phyloP scores from a whole-genome alignment of 1,140 invertebrate genomes.

The Drosophila parvula region DNA sequence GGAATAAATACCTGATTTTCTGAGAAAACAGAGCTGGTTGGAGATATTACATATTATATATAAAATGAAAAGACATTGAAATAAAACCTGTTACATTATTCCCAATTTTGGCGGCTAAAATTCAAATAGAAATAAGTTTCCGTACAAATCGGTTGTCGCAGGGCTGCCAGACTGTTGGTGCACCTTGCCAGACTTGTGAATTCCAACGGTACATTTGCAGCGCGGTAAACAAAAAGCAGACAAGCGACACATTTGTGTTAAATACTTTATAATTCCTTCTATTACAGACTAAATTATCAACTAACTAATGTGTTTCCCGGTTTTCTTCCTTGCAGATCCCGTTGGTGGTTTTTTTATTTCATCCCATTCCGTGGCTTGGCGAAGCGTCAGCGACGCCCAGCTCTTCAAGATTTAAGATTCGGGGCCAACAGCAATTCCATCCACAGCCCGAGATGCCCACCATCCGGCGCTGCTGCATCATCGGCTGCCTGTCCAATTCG shows the following conservation, averaged over 20 bases:
- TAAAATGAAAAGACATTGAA: no score
- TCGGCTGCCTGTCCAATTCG: slow-evolving; percentile 78
- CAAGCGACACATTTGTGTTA: not conserved
- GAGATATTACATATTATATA: slow-evolving; percentile 1
- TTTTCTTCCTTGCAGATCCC: slow-evolving; percentile 44
- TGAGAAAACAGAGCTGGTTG: slow-evolving; percentile 3
- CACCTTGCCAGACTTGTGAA: not conserved
- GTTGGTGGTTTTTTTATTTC: slow-evolving; percentile 35
- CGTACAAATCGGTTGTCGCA: not conserved
- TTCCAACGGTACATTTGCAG: not conserved
- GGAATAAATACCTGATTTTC: slow-evolving; percentile 1
- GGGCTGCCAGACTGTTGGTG: not conserved
- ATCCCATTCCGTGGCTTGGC: slow-evolving; percentile 55
- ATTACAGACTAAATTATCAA: not conserved
- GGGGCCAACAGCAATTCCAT: slow-evolving; percentile 55
- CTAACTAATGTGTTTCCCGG: not conserved
- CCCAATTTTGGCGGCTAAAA: not conserved
- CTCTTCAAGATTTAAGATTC: slow-evolving; percentile 56
- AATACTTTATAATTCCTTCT: not conserved
- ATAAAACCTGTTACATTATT: no score
- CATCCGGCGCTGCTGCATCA: slow-evolving; percentile 79
- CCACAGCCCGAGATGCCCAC: slow-evolving; percentile 72
- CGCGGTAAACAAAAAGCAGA: no score
- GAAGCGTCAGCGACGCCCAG: slow-evolving; percentile 70
- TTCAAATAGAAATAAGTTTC: not conserved